Percentiles rank a stretch among this genome's conserved stretches.
phyloP scores from a whole-genome alignment of 2,888 invertebrate species.

The Volucella inanis region DNA sequence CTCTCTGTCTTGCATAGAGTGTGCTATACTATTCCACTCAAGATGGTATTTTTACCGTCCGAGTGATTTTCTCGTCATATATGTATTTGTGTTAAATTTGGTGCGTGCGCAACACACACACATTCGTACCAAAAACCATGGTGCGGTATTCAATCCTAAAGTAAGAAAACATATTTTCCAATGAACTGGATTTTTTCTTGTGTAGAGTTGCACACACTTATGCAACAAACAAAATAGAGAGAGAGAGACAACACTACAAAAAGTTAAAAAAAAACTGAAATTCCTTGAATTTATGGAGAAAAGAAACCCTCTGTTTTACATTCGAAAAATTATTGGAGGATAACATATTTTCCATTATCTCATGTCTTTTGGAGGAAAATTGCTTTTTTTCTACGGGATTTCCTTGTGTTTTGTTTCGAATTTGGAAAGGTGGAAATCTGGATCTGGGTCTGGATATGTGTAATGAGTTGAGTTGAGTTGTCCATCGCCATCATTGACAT shows the following conservation, averaged over 20 bases:
- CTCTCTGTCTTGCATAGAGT: background rate
- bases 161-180: background rate
- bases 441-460: conserved; percentile 7
- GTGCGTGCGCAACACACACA: conserved; percentile 61
- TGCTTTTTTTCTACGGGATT: background rate
- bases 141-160: background rate
- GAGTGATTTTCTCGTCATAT: conserved; percentile 8
- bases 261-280: conserved; percentile 13
- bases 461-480: background rate
- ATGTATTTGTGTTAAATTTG: conserved; percentile 65
- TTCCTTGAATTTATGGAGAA: conserved; percentile 15
- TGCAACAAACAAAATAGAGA: background rate
- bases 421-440: background rate
- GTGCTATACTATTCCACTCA: conserved; percentile 5
- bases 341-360: background rate
- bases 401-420: background rate
- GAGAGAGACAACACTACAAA: background rate
- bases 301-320: background rate
- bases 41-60: conserved; percentile 54
- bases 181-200: too few species aligned
- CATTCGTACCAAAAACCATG: background rate
- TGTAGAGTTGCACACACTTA: too few species aligned
- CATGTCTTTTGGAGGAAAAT: background rate
- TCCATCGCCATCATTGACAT: conserved; percentile 10
- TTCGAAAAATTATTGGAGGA: background rate